phyloP scores from a whole-genome alignment of 2,797 vertebrate species.

The Oophaga sylvatica region DNA sequence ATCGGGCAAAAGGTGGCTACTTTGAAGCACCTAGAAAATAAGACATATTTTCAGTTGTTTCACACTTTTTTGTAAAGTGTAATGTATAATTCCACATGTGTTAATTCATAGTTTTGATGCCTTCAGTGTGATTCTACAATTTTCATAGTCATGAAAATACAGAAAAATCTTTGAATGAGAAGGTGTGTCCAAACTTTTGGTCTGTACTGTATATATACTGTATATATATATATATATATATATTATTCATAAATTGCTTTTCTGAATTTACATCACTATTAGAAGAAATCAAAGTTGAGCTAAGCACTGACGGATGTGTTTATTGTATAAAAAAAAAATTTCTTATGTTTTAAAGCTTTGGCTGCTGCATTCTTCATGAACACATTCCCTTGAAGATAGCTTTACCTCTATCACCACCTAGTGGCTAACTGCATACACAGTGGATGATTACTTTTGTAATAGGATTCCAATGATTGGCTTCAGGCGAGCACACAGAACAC shows the following conservation, averaged over 20 bases:
- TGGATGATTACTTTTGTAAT: slow-evolving; percentile 5
- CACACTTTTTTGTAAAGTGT: too few species aligned
- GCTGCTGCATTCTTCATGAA: too few species aligned
- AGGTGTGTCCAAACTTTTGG: too few species aligned
- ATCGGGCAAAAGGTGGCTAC: too few species aligned
- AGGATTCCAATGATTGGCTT: slow-evolving; percentile 39
- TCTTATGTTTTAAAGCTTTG: background rate
- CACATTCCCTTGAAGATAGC: background rate
- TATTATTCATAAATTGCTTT: background rate
- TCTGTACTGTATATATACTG: too few species aligned
- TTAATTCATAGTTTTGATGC: too few species aligned
- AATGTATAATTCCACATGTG: too few species aligned
- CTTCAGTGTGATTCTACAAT: too few species aligned
- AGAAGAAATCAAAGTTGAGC: background rate
- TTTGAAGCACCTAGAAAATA: too few species aligned
- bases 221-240: slow-evolving; percentile 14
- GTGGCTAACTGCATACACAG: background rate
- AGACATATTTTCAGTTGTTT: too few species aligned
- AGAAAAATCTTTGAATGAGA: too few species aligned
- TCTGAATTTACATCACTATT: background rate
- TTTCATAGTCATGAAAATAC: too few species aligned
- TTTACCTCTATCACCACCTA: slow-evolving; percentile 14
- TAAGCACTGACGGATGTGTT: background rate
- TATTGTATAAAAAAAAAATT: background rate
- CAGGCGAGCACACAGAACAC: slow-evolving; percentile 40